Base-by-base conservation (phyloP, 2,113 vertebrate species). In the Astur gentilis region DNA sequence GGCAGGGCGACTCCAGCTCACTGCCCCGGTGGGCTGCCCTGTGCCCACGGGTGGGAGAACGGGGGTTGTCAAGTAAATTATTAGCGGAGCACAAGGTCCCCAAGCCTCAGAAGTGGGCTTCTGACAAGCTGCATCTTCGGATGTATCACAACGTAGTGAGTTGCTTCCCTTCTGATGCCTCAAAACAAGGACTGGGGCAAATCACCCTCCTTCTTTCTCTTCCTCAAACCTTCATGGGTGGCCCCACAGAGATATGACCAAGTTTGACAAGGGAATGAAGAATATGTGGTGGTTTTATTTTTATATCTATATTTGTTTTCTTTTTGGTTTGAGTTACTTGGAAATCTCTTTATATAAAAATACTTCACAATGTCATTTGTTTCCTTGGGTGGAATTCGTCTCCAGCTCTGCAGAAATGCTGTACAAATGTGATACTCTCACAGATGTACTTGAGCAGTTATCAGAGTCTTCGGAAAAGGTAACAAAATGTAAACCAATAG, bases 401-500 rank as follows among this genome's bases (percentile, higher is more conserved):
- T 91, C 32, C 55, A 94, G 21, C 45, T 77, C 64, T 9, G 11
- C 55, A 84, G 72, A 92, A 90, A 82, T 62, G 64, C 38, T 54
- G 71, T 64, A 77, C 67, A 87, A 75, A 78, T 83, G 44, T 73
- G 19, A 45, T 32, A 44, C 32, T 77, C 38, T 67, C 20, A 71
- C 26, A 62, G 4, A 38, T 78, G 66, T 58, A 89, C 79, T 82
- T 83, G 26, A 95, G 31, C 34, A 47, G 40, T 70, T 81, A 69
- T 64, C 71, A 87, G 27, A 84, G 26, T 73, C 78, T 78, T 95
- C 38, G 69, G 72, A 52, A 86, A 78, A 95, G 13, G 36, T 72
- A 90, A 47, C n/a, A 86, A 58, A 94, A 61, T 47, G 64, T n/a
- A 83, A 91, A 92, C 31, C 19, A 89, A 81, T 40, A 40, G 25